These are phyloP conservation scores for Hippolais icterina DNA, from an alignment of 2,113 vertebrate genomes.

Conservation along the genomic window DNA sequence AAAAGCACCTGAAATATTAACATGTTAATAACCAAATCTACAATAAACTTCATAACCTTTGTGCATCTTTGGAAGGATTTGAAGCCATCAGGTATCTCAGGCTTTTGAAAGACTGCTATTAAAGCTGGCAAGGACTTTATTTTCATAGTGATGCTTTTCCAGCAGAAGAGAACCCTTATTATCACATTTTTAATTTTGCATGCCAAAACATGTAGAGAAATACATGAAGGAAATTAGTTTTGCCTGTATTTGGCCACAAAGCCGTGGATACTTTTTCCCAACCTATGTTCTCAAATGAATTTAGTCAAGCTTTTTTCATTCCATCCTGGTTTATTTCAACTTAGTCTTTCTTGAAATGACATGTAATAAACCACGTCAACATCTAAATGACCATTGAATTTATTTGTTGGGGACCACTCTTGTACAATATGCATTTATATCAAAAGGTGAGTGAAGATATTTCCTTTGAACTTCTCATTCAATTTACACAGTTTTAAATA, in stretches of 20 bases:
- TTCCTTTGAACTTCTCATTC: background rate
- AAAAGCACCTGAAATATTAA: background rate
- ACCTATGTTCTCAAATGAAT: background rate
- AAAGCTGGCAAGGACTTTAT: background rate
- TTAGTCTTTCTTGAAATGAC: background rate
- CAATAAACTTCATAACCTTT: background rate
- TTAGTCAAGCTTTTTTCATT: background rate
- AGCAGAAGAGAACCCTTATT: background rate
- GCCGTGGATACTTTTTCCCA: background rate
- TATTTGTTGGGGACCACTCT: background rate
- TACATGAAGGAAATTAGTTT: background rate
- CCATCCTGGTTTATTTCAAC: background rate
- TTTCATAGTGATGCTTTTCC: background rate
- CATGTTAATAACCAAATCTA: background rate
- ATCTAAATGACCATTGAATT: background rate
- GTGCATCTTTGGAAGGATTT: background rate
- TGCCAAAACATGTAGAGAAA: background rate
- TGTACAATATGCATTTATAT: background rate
- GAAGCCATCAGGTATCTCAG: background rate
- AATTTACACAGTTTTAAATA: background rate
- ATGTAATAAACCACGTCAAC: accelerated
- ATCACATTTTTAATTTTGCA: background rate
- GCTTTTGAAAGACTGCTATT: background rate
- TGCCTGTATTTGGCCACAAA: background rate
- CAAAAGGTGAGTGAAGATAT: background rate